Base-by-base conservation (phyloP, 2,113 vertebrate genomes). In the Forbesichthys papilliferus region DNA sequence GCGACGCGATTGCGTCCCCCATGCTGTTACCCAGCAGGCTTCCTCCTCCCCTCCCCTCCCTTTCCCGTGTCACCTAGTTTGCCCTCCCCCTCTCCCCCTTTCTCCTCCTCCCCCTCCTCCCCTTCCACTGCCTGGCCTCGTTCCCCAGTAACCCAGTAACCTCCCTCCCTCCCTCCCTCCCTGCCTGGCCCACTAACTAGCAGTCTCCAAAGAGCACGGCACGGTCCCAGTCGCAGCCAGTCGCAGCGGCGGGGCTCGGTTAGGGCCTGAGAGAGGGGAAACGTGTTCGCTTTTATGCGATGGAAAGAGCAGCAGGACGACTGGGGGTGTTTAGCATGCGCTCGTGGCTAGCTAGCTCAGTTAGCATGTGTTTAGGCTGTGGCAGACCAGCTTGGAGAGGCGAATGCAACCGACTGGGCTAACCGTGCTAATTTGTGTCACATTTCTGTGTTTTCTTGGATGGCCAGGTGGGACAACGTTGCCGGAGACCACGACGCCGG, bases 191-290 rank as follows among this genome's bases (percentile, higher is more conserved):
- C 80, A 81, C 73, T 79, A 79, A 84, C 78, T 81, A 83, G 87
- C 86, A 85, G 85, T 88, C 88, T 90, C 83, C 75, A 36, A 88
- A 72, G 83, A 88, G 80, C 82, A 73, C 79, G 80, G 77, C 78
- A 75, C 75, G 1, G n/a, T 73, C 60, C 74, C 71, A 65, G 70
- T 79, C 68, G 47, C 55, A 11, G 27, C 27, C 27, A 27, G 27
- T 27, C 27, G 27, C 27, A 27, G 27, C 27, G 27, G 27, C 2
- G 27, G 27, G 9, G 47, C 16, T 18, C 6, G 9, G 36, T 58
- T 60, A 67, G 61, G 1, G n/a, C 62, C 5, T 0, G 18, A 75
- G 27, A 48, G n/a, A 48, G 0, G 9, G 49, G 49, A 11, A 51
- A 51, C 5, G 49, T 52, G 27, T 27, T 27, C 27, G 27, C 27